A percentile compares a stretch with the other conserved stretches of the same genome.
Evolutionary conservation across 2,888 invertebrate genomes (phyloP).

Genomic region (Hirudinaria manillensis): DNA sequence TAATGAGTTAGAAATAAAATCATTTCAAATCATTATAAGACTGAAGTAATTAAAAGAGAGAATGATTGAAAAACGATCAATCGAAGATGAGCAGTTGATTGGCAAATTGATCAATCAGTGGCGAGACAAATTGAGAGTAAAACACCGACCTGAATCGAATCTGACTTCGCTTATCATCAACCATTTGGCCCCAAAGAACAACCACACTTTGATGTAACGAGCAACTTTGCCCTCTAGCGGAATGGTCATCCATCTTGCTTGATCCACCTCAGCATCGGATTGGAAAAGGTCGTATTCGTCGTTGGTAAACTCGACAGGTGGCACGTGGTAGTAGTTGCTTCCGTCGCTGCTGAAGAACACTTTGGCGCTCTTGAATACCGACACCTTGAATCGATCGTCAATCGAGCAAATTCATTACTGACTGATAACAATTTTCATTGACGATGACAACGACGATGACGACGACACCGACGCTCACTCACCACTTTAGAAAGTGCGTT

Average conservation of each 20-base stretch:
- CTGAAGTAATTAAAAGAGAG: too few species aligned
- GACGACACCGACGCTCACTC: not conserved
- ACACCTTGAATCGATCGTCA: slow-evolving; percentile 2
- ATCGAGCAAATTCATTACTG: not conserved
- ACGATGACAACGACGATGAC: not conserved
- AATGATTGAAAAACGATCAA: too few species aligned
- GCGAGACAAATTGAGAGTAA: not conserved
- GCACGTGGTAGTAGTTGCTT: slow-evolving; percentile 8
- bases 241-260: not conserved
- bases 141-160: slow-evolving; percentile 13
- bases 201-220: slow-evolving; percentile 11
- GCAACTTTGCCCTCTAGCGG: not conserved
- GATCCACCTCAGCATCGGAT: slow-evolving; percentile 9
- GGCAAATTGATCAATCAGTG: too few species aligned
- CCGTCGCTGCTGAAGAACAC: slow-evolving; percentile 21
- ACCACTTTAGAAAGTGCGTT: slow-evolving; percentile 8
- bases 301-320: slow-evolving; percentile 3
- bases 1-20: too few species aligned
- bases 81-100: not conserved
- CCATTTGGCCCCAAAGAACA: not conserved
- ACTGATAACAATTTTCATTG: not conserved
- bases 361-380: slow-evolving; percentile 12
- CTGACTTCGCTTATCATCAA: slow-evolving; percentile 19
- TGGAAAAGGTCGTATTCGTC: slow-evolving; percentile 10
- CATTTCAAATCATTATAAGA: too few species aligned